phyloP scores from a whole-genome alignment of 2,888 invertebrate genomes.

The Caenorhabditis macrosperma region DNA sequence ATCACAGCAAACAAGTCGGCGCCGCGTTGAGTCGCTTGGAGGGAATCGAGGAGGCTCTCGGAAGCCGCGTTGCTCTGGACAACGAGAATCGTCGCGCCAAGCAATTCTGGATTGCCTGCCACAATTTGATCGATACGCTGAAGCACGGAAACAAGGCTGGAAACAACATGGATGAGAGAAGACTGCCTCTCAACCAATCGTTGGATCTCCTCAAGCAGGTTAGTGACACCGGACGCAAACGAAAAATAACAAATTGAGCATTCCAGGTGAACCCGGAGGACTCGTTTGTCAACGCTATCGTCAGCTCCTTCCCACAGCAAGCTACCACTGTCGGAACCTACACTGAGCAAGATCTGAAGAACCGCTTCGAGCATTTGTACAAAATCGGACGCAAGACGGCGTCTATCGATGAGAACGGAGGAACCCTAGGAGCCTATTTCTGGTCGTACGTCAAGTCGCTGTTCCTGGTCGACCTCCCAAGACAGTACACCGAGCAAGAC shows the following conservation, averaged over 20 bases:
- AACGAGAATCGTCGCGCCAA: slow-evolving; percentile 84
- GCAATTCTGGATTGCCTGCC: slow-evolving; percentile 94
- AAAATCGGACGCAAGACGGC: slow-evolving; percentile 88
- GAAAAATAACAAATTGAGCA: neutral
- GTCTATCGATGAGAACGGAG: slow-evolving; percentile 90
- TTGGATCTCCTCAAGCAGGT: slow-evolving; percentile 74
- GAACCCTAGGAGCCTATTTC: slow-evolving; percentile 81
- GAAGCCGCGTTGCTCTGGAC: slow-evolving; percentile 81
- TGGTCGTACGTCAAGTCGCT: slow-evolving; percentile 88
- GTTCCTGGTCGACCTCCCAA: slow-evolving; percentile 83
- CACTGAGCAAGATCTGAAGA: slow-evolving; percentile 90
- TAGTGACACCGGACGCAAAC: neutral
- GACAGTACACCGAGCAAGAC: slow-evolving; percentile 86
- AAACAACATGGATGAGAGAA: slow-evolving; percentile 72
- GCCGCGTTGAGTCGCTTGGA: slow-evolving; percentile 86
- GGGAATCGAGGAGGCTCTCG: slow-evolving; percentile 87
- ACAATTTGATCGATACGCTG: slow-evolving; percentile 88
- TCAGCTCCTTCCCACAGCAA: slow-evolving; percentile 88
- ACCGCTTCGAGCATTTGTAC: slow-evolving; percentile 85
- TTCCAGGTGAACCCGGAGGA: slow-evolving; percentile 84
- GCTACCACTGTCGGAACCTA: slow-evolving; percentile 89
- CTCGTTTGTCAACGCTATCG: slow-evolving; percentile 86
- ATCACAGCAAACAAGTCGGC: slow-evolving; percentile 86
- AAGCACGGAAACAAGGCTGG: slow-evolving; percentile 81
- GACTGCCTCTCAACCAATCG: slow-evolving; percentile 75